phyloP scores from a whole-genome alignment of 2,113 vertebrate genomes.

The Percina caprodes region DNA sequence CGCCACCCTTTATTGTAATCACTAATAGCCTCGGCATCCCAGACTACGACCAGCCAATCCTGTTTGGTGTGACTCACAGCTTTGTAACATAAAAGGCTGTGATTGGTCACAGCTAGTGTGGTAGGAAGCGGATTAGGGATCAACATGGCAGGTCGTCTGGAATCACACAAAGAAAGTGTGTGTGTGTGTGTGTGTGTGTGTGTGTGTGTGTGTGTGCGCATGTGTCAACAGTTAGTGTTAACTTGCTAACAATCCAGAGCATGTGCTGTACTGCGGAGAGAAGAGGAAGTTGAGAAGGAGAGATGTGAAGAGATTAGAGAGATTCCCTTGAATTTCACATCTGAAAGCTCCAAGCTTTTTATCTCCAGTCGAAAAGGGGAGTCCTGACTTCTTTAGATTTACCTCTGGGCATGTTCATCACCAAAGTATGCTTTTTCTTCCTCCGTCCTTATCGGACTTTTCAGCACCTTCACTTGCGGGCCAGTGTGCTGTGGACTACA shows the following conservation, averaged over 20 bases:
- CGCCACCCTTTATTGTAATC: slow-evolving; percentile 68
- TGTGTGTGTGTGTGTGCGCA: not conserved
- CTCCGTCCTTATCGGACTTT: slow-evolving; percentile 39
- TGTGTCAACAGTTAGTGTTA: slow-evolving; percentile 45
- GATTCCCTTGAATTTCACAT: slow-evolving; percentile 37
- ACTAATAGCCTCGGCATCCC: slow-evolving; percentile 60
- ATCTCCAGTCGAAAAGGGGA: slow-evolving; percentile 6
- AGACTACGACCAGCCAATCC: slow-evolving; percentile 73
- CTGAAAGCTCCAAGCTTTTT: slow-evolving; percentile 22
- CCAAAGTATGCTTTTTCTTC: not conserved
- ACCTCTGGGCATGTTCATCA: not conserved
- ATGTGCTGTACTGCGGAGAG: not conserved
- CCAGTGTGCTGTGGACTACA: not conserved
- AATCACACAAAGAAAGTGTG: slow-evolving; percentile 60
- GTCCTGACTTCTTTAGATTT: slow-evolving; percentile 18
- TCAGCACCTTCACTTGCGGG: slow-evolving; percentile 17
- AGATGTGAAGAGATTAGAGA: slow-evolving; percentile 24
- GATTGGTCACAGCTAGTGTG: slow-evolving; percentile 77
- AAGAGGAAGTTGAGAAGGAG: not conserved
- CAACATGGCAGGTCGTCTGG: slow-evolving; percentile 61
- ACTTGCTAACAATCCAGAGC: slow-evolving; percentile 16
- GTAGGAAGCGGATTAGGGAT: slow-evolving; percentile 78
- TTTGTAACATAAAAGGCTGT: slow-evolving; percentile 67
- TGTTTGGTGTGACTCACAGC: slow-evolving; percentile 75
- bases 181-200: slow-evolving; percentile 36